phyloP scores from a whole-genome alignment of 2,797 vertebrate species.

The Epinephelus awoara region DNA sequence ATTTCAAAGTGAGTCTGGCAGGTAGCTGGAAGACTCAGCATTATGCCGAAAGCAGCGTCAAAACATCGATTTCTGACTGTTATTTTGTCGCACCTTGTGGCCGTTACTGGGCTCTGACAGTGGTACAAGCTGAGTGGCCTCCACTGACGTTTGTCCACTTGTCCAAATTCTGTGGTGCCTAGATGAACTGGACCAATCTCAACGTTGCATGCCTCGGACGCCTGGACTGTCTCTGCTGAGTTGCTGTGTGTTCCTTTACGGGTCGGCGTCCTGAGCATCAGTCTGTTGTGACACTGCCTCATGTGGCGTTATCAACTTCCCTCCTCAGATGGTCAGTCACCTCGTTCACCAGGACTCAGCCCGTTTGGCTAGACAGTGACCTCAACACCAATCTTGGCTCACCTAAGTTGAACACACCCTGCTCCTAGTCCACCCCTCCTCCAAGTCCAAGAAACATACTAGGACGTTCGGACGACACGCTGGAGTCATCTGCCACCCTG shows the following conservation, averaged over 20 bases:
- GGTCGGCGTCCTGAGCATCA: not conserved
- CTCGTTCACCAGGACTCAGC: conserved; percentile 2
- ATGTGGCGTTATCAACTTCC: conserved; percentile 12
- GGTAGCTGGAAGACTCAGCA: conserved; percentile 63
- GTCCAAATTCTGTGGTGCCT: conserved; percentile 27
- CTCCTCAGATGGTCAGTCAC: not conserved
- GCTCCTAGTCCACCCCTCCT: not conserved
- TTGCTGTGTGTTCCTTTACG: conserved; percentile 1
- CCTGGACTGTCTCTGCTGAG: conserved; percentile 19
- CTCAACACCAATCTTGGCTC: not conserved
- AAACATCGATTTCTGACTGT: conserved; percentile 49
- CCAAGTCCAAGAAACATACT: conserved; percentile 30
- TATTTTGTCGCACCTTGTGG: conserved; percentile 29
- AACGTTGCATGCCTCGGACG: not conserved
- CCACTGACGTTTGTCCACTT: conserved; percentile 40
- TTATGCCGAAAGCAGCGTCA: conserved; percentile 54
- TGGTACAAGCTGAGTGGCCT: conserved; percentile 53
- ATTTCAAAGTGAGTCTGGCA: conserved; percentile 62
- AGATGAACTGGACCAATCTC: conserved; percentile 46
- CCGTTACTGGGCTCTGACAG: conserved; percentile 67
- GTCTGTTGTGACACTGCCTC: not conserved
- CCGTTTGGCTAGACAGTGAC: conserved; percentile 18
- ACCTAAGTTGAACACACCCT: not conserved
- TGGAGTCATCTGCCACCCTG: conserved; percentile 88
- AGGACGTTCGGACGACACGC: conserved; percentile 69